These are phyloP conservation scores for Resseliella maxima DNA, from an alignment of 2,888 invertebrate species.

Conservation along the genomic window DNA sequence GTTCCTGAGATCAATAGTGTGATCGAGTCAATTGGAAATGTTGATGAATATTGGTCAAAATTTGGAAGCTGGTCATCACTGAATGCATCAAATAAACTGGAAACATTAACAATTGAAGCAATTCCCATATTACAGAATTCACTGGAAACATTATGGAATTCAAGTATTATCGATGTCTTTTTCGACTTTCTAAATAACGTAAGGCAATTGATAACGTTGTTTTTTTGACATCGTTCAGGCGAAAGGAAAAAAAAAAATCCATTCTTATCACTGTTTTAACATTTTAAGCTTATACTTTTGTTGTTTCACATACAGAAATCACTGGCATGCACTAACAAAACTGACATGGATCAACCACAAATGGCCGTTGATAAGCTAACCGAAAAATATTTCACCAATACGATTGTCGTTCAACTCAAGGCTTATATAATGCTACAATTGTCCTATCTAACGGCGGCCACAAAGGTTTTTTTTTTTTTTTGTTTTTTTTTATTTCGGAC, in stretches of 20 bases:
- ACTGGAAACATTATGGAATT: not conserved
- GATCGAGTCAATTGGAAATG: not conserved
- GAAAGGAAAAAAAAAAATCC: not conserved
- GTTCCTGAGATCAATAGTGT: not conserved
- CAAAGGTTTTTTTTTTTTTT: not conserved
- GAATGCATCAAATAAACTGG: not conserved
- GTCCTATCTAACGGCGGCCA: not conserved
- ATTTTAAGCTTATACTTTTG: no score
- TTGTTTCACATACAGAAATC: no score
- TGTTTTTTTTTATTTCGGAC: no score
- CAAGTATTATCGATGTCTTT: not conserved
- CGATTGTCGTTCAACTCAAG: not conserved
- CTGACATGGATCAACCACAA: not conserved
- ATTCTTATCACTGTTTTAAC: not conserved
- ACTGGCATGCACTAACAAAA: not conserved
- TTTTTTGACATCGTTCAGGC: slow-evolving; percentile 4
- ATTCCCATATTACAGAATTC: not conserved
- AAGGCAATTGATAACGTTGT: not conserved
- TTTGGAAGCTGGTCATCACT: not conserved
- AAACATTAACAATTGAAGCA: not conserved
- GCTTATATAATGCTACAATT: not conserved
- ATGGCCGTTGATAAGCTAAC: not conserved
- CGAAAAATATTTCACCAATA: slow-evolving; percentile 22
- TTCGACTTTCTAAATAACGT: slow-evolving; percentile 9
- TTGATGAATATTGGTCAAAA: not conserved